Conservation (phyloP, 1,140 invertebrate genomes). For the Microplitis mediator region DNA sequence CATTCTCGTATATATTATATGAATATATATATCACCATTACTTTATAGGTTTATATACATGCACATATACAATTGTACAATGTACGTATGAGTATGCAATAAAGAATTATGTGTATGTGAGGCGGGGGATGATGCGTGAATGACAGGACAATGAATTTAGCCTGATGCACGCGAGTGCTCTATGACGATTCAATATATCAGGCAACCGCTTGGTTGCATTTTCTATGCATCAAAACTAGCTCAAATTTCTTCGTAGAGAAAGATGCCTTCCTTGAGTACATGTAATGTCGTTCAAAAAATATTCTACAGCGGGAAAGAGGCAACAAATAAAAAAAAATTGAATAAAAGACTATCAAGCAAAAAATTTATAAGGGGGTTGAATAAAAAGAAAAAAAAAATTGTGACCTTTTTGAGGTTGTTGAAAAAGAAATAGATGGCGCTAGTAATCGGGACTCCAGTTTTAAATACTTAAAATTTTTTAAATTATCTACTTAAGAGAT, state of each 20-base stretch:
- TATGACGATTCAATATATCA: constrained; percentile 62
- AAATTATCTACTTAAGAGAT: no score
- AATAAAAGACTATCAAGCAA: neutral
- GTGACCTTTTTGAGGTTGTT: neutral
- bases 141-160: constrained; percentile 61
- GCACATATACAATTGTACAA: neutral
- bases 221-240: constrained; percentile 45
- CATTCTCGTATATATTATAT: neutral
- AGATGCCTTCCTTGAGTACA: neutral
- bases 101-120: neutral
- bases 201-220: constrained; percentile 50
- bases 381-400: neutral
- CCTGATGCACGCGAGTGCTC: constrained; percentile 60
- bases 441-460: neutral
- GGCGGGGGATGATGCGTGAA: constrained; percentile 61
- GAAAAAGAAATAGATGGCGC: constrained; percentile 4
- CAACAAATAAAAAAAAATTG: neutral
- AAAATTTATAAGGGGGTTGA: neutral
- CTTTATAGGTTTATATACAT: neutral
- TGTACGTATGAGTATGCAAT: neutral
- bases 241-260: constrained; percentile 50
- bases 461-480: neutral
- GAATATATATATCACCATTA: neutral
- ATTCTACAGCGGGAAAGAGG: neutral
- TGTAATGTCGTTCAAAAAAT: neutral